Conservation (phyloP, 1,140 invertebrate species). For the Delia radicum region DNA sequence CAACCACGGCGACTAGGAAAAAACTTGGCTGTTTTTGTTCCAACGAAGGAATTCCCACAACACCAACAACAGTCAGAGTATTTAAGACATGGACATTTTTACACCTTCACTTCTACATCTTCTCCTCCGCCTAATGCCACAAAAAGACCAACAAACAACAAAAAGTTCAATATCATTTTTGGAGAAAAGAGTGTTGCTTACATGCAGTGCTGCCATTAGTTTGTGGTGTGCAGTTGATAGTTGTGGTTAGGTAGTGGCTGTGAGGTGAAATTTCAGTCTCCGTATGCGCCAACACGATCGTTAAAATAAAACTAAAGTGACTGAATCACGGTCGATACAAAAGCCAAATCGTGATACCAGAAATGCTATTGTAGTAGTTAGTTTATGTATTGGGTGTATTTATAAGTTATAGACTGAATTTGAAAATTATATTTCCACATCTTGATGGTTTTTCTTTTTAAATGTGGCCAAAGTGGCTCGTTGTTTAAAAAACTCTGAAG, state of each 20-base stretch:
- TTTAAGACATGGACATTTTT: conserved; percentile 11
- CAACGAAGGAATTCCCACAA: not conserved
- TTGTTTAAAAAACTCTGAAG: too few relatives aligned
- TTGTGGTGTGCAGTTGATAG: not conserved
- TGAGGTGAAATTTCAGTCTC: conserved; percentile 17
- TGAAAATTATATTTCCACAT: too few relatives aligned
- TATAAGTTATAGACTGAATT: too few relatives aligned
- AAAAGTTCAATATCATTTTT: not conserved
- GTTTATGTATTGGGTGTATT: not conserved
- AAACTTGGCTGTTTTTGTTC: not conserved
- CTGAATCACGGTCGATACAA: conserved; percentile 19
- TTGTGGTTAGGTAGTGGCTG: not conserved
- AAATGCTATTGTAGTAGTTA: not conserved
- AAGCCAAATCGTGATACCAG: conserved; percentile 12
- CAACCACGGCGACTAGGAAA: too few relatives aligned
- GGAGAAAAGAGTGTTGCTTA: not conserved
- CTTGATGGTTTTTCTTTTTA: too few relatives aligned
- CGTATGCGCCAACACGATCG: conserved; percentile 14
- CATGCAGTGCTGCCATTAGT: not conserved
- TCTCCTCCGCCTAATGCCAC: not conserved
- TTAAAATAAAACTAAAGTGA: conserved; percentile 13
- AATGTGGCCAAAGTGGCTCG: too few relatives aligned
- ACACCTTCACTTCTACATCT: conserved; percentile 4
- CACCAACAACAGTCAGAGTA: not conserved
- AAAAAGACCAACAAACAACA: not conserved